Percentiles rank a stretch among this genome's conserved stretches.
phyloP scores from a whole-genome alignment of 2,888 invertebrate genomes.

The Plagiodera versicolora region DNA sequence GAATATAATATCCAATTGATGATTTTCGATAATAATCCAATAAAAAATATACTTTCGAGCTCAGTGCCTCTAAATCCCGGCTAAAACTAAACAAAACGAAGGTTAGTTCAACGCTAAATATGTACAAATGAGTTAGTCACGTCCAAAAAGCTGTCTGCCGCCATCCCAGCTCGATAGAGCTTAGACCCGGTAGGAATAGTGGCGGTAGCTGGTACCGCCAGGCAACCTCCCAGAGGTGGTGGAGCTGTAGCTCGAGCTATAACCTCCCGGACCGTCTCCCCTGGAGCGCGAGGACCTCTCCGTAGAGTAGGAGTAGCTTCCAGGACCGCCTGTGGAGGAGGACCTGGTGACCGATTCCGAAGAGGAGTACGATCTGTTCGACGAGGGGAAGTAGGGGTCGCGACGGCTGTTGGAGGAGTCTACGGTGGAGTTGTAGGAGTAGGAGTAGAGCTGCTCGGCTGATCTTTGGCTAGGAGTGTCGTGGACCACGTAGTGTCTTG shows the following conservation, averaged over 20 bases:
- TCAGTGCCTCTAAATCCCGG: background rate
- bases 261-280: conserved; percentile 75
- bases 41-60: background rate
- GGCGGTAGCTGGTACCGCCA: conserved; percentile 79
- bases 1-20: conserved; percentile 13
- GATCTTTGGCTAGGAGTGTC: conserved; percentile 73
- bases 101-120: too few species aligned
- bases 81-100: background rate
- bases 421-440: conserved; percentile 72
- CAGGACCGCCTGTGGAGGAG: conserved; percentile 67
- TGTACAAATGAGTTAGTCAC: background rate
- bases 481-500: conserved; percentile 84
- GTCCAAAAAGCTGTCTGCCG: background rate
- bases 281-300: conserved; percentile 73
- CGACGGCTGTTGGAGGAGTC: conserved; percentile 57
- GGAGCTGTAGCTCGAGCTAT: conserved; percentile 76
- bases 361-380: conserved; percentile 66
- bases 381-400: conserved; percentile 62
- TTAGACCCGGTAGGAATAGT: conserved; percentile 87
- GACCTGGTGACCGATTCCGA: conserved; percentile 70
- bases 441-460: conserved; percentile 84
- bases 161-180: conserved; percentile 26
- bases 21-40: background rate
- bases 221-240: conserved; percentile 79
- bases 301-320: conserved; percentile 70